Conservation (phyloP, 2,888 invertebrate genomes). For the Smittia aterrima region DNA sequence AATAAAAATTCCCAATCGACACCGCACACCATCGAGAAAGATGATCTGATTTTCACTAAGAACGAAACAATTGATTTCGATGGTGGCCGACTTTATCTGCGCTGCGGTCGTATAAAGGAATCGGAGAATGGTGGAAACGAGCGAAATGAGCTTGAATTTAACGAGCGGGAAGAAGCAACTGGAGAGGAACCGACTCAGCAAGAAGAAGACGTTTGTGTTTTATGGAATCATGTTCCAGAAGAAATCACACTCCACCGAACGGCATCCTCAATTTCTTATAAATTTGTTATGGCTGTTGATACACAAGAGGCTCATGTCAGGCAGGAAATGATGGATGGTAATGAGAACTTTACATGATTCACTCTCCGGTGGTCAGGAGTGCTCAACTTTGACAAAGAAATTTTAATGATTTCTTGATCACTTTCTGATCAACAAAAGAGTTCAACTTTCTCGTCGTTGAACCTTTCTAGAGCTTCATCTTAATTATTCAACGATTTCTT, state of each 20-base stretch:
- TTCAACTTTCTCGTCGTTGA: background rate
- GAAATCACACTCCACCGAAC: slow-evolving; percentile 46
- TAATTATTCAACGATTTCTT: background rate
- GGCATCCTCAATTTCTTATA: slow-evolving; percentile 49
- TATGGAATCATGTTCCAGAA: slow-evolving; percentile 46
- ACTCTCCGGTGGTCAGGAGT: background rate
- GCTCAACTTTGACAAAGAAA: too few relatives aligned
- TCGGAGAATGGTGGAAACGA: slow-evolving; percentile 46
- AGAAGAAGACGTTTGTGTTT: slow-evolving; percentile 47
- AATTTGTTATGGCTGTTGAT: slow-evolving; percentile 59
- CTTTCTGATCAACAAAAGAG: too few relatives aligned
- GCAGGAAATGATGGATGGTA: slow-evolving; percentile 50
- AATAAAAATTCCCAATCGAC: slow-evolving; percentile 20
- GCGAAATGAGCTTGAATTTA: background rate
- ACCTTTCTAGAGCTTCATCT: background rate
- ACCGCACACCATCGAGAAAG: background rate
- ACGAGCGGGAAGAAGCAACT: slow-evolving; percentile 24
- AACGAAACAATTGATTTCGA: slow-evolving; percentile 39
- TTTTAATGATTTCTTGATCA: too few relatives aligned
- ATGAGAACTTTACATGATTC: slow-evolving; percentile 32
- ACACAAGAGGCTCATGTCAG: slow-evolving; percentile 55
- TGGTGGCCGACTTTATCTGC: slow-evolving; percentile 33
- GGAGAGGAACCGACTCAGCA: slow-evolving; percentile 45
- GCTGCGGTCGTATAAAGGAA: slow-evolving; percentile 47
- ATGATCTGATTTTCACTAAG: slow-evolving; percentile 41